Evolutionary conservation across 1,140 invertebrate genomes (phyloP).

Genomic region (Sitophilus oryzae): DNA sequence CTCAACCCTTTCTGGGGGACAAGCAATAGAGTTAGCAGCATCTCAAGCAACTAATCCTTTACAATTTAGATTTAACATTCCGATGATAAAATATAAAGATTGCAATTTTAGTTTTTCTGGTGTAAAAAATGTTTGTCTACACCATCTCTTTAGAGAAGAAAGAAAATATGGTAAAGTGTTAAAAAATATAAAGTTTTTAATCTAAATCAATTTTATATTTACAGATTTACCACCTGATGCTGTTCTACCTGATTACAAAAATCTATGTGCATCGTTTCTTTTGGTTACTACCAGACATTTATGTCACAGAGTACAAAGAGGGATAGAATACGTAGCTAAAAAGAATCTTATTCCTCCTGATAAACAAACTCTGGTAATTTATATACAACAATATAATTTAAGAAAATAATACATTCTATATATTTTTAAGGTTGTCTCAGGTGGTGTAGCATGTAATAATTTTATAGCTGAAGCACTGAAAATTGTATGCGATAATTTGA

Average conservation of each 20-base stretch:
- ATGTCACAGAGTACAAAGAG: slow-evolving; percentile 73
- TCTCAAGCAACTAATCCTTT: slow-evolving; percentile 57
- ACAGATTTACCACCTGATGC: slow-evolving; percentile 51
- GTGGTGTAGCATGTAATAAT: slow-evolving; percentile 92
- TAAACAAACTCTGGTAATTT: slow-evolving; percentile 53
- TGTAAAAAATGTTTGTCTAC: slow-evolving; percentile 53
- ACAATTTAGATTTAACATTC: slow-evolving; percentile 60
- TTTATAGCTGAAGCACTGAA: slow-evolving; percentile 67
- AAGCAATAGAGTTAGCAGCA: slow-evolving; percentile 78
- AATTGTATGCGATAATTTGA: slow-evolving; percentile 60
- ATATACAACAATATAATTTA: background rate
- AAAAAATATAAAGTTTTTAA: too few relatives aligned
- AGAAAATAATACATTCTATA: background rate
- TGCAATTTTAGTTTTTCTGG: slow-evolving; percentile 86
- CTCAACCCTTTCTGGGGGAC: slow-evolving; percentile 69
- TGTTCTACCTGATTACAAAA: slow-evolving; percentile 70
- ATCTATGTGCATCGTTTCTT: slow-evolving; percentile 84
- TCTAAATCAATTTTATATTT: too few relatives aligned
- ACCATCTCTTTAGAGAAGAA: slow-evolving; percentile 56
- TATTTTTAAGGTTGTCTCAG: slow-evolving; percentile 72
- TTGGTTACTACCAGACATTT: slow-evolving; percentile 70
- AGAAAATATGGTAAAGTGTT: too few relatives aligned
- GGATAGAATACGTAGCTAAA: slow-evolving; percentile 66
- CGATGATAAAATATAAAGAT: slow-evolving; percentile 55
- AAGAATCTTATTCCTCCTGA: slow-evolving; percentile 54